Evolutionary conservation across 2,888 invertebrate genomes (phyloP), one percentile per base, ranked within the genome.

Genomic region (Melanotus villosus): DNA sequence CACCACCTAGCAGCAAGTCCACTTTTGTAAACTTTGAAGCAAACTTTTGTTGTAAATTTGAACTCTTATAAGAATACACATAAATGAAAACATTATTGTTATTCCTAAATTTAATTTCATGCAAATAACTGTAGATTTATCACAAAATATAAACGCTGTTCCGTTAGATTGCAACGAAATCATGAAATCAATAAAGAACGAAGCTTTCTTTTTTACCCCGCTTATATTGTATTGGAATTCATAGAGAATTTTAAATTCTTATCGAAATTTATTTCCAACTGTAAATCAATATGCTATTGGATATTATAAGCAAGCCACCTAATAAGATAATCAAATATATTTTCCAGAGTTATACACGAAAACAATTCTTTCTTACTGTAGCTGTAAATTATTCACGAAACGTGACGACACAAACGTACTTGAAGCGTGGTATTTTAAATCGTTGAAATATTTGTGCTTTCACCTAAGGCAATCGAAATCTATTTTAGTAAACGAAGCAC

Each of bases 311-410:
- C 56, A 38, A n/a, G 19, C 14, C 6, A 38, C 12, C 19, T 56
- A 56, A 34, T 56, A 56, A 38, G 38, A 38, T 56, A 56, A 56
- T 56, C 56, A 56, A 56, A 36, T 56, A 56, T 10, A 21, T 34
- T 36, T 56, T 38, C 38, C 32, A 32, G 32, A 18, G 10, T 10
- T 36, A 14, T 36, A 23, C 56, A 36, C 56, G 56, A 56, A 52
- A 56, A 56, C 36, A 12, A 34, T 38, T 14, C 23, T 38, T 5
- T 1, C 36, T 21, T 36, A 9, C 38, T 5, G 18, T 10, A 18
- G 16, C n/a, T 5, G 52, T 50, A 12, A 52, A 52, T 32, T 32
- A 52, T 52, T 52, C 52, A 52, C 2, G 10, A 3, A 16, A 52
- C 52, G 52, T 52, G 52, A 52, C 32, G 30, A 19, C 52, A 18